Conservation (phyloP, 2,888 invertebrate species). For the Limnephilus lunatus region DNA sequence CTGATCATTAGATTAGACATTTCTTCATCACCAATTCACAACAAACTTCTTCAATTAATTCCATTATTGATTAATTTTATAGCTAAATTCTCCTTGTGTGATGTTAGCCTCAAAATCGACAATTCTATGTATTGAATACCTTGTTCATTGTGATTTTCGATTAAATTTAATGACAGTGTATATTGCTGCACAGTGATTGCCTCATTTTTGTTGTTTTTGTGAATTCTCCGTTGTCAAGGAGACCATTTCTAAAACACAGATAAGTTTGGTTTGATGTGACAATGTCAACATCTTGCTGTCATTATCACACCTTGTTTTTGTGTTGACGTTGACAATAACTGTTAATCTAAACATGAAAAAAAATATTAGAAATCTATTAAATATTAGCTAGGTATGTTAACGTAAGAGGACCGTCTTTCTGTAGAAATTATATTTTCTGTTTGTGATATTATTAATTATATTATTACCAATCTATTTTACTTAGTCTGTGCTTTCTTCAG, state of each 20-base stretch:
- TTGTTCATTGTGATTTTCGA: background rate
- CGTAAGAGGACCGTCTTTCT: background rate
- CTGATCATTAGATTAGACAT: background rate
- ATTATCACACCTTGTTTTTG: background rate
- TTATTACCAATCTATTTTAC: background rate
- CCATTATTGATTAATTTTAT: background rate
- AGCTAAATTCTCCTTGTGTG: background rate
- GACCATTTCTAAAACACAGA: background rate
- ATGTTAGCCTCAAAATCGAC: background rate
- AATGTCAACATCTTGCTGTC: background rate
- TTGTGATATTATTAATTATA: too few relatives aligned
- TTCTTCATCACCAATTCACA: background rate
- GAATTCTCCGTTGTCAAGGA: constrained; percentile 17
- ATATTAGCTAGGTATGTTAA: background rate
- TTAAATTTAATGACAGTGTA: background rate
- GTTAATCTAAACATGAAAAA: background rate
- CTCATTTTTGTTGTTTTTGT: background rate
- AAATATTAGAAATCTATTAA: background rate
- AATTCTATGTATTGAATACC: background rate
- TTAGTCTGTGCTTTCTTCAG: too few relatives aligned
- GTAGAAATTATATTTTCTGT: background rate
- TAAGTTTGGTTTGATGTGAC: background rate
- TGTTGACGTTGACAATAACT: background rate
- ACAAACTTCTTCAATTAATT: background rate
- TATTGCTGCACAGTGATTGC: background rate